phyloP scores from a whole-genome alignment of 2,797 vertebrate species.

The Xenopus petersii region DNA sequence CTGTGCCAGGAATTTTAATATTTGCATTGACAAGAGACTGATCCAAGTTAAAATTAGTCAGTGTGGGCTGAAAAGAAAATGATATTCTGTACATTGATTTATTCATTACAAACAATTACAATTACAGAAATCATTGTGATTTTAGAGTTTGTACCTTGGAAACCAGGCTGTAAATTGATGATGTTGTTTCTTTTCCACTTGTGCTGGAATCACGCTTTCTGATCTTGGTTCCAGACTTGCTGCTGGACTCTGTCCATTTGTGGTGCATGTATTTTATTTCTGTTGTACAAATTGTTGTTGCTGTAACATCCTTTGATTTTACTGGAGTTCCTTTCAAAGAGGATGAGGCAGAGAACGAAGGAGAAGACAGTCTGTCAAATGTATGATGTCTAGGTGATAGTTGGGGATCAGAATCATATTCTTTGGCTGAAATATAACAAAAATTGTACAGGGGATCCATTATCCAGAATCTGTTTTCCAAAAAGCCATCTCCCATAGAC shows the following conservation, averaged over 20 bases:
- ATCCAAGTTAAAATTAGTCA: background rate
- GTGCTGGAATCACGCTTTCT: conserved; percentile 14
- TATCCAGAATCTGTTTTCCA: too few relatives aligned
- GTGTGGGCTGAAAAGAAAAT: background rate
- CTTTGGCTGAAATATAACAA: conserved; percentile 65
- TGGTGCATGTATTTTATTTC: conserved; percentile 36
- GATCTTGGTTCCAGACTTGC: background rate
- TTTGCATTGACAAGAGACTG: background rate
- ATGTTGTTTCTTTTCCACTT: conserved; percentile 42
- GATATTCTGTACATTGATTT: too few relatives aligned
- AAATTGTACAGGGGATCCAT: too few relatives aligned
- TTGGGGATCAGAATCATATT: conserved; percentile 58
- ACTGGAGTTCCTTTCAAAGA: conserved; percentile 46
- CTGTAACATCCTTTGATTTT: background rate
- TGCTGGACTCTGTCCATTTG: conserved; percentile 35
- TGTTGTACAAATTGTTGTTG: conserved; percentile 49
- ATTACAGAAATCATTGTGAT: too few relatives aligned
- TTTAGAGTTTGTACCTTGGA: background rate
- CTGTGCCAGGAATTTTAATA: background rate
- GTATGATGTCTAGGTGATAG: background rate
- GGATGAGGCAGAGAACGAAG: conserved; percentile 56
- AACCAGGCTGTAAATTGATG: conserved; percentile 39
- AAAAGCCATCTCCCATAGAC: too few relatives aligned
- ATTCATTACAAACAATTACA: too few relatives aligned
- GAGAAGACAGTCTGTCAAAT: conserved; percentile 44